Base-by-base conservation (phyloP, 1,140 invertebrate species). In the Pristionchus pacificus region DNA sequence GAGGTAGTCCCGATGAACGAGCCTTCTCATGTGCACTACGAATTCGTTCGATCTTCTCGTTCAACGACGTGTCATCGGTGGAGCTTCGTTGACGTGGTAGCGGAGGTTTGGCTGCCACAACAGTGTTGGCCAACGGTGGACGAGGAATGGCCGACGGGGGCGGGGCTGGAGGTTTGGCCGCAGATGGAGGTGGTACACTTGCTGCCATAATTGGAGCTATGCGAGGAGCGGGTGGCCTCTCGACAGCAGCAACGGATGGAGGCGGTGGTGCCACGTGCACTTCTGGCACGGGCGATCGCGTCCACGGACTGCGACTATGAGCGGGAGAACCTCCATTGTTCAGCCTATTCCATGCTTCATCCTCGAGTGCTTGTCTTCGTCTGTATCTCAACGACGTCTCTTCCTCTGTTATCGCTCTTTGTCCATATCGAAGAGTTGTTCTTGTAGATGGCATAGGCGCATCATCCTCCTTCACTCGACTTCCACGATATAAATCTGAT, bases 401-500 rank as follows among this genome's bases (percentile, higher is more conserved):
- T 27, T 77, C 76, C 0, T 74, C 72, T 28, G 25, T 61, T 49
- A 6, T n/a, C n/a, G n/a, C n/a, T n/a, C n/a, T n/a, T n/a, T n/a
- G 6, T 49, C 38, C 38, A 49, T 49, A 49, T 63, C 60, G 61
- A n/a, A 31, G 59, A 55, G 67, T 70, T n/a, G n/a, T n/a, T n/a
- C n/a, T n/a, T n/a, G n/a, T n/a, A n/a, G n/a, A n/a, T 25, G 70
- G 68, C 55, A 33, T 59, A 55, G 61, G 72, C 29, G 30, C 74
- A 38, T 65, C 68, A 55, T 65, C 63, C 31, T 70, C 67, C 28
- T 70, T 58, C 28, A 61, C 57, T 68, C 77, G 19, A 32, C 75
- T 74, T 32, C 27, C 49, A 31, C 68, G 55, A 55, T 74, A 81
- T 58, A 61, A 69, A 59, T 83, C 81, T 49, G 76, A 79, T 75